These are phyloP conservation scores for Meloidogyne exigua DNA, from an alignment of 1,140 invertebrate species.

Conservation along the genomic window DNA sequence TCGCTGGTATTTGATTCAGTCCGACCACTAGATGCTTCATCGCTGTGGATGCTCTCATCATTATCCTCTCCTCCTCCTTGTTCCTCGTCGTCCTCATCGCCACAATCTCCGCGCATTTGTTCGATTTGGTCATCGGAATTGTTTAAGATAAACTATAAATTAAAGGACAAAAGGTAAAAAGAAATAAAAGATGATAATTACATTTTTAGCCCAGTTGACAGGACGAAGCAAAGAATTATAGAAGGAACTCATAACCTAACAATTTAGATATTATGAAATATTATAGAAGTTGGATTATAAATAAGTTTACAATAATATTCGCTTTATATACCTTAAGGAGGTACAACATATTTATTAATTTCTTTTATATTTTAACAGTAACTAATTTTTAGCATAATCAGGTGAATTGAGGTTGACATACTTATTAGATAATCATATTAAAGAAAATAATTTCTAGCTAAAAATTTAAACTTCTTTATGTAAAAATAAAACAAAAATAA, in stretches of 20 bases:
- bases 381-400: too few relatives aligned
- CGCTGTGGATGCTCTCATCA: neutral
- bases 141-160: neutral
- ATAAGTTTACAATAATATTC: neutral
- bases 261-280: neutral
- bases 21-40: neutral
- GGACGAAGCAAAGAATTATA: conserved; percentile 4
- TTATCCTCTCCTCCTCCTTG: neutral
- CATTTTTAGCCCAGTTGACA: neutral
- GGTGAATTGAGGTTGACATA: too few relatives aligned
- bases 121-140: neutral
- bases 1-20: neutral
- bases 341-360: too few relatives aligned
- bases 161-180: neutral
- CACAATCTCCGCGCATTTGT: neutral
- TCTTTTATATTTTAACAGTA: too few relatives aligned
- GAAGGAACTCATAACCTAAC: neutral
- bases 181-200: neutral
- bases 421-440: too few relatives aligned
- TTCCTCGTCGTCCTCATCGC: neutral
- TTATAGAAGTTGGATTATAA: neutral
- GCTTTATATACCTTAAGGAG: too few relatives aligned
- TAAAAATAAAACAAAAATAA: neutral
- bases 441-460: too few relatives aligned
- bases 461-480: neutral